phyloP scores from a whole-genome alignment of 2,113 vertebrate genomes.

The Callaeas wilsoni region DNA sequence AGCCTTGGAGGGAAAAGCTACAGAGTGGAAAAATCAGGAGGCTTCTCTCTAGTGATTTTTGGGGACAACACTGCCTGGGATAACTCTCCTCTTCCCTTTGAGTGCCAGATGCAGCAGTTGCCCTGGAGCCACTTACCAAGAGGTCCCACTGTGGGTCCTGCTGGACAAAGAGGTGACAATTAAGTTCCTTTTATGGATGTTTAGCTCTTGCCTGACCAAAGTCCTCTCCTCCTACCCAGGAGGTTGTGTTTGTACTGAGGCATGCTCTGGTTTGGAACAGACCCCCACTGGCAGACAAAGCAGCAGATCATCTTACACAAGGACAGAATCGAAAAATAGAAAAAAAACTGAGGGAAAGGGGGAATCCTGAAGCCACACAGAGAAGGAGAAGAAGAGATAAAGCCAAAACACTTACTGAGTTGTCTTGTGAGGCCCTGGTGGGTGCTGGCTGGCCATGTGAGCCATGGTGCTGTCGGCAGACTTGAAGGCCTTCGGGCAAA shows the following conservation, averaged over 20 bases:
- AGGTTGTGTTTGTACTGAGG: rapidly evolving
- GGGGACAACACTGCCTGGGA: neutral
- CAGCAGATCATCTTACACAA: neutral
- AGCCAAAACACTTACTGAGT: conserved; percentile 82
- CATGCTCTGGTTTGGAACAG: neutral
- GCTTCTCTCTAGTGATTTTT: neutral
- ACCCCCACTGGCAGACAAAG: neutral
- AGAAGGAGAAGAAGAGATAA: neutral
- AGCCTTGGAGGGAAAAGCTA: neutral
- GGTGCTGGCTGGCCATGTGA: conserved; percentile 86
- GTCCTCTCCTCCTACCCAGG: neutral
- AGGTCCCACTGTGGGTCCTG: neutral
- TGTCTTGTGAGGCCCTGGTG: conserved; percentile 68
- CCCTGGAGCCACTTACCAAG: neutral
- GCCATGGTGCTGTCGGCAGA: conserved; percentile 78
- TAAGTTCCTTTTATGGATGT: neutral
- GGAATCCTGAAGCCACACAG: neutral
- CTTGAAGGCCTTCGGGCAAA: conserved; percentile 94
- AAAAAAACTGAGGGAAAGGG: neutral
- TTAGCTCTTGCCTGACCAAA: neutral
- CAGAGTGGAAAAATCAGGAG: neutral
- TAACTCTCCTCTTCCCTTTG: neutral
- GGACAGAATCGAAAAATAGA: neutral
- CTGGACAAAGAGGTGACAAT: neutral
- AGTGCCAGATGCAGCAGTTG: neutral